These are phyloP conservation scores for Chaitophorus viminalis DNA, from an alignment of 2,888 invertebrate genomes.

Conservation along the genomic window DNA sequence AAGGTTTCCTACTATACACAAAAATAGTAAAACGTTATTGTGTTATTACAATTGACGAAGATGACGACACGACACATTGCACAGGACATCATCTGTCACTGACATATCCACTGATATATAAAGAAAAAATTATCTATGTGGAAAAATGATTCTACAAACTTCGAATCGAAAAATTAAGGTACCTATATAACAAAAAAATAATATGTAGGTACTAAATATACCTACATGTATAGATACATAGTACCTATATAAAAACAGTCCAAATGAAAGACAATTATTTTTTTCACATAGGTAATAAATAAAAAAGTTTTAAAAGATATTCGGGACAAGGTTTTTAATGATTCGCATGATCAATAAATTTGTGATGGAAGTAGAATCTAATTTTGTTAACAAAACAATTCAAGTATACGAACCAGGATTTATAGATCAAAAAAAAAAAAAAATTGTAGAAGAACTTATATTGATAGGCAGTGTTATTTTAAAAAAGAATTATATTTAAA, in stretches of 20 bases:
- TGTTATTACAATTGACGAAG: background rate
- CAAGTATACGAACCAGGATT: constrained; percentile 19
- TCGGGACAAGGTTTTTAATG: constrained; percentile 52
- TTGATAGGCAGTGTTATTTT: constrained; percentile 15
- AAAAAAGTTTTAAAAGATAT: constrained; percentile 42
- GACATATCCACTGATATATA: background rate
- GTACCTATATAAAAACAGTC: too few relatives aligned
- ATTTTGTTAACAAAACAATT: constrained; percentile 40
- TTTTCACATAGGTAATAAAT: background rate
- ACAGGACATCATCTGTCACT: constrained; percentile 6
- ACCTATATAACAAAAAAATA: background rate
- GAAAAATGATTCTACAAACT: background rate
- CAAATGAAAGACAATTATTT: constrained; percentile 14
- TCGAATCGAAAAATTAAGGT: constrained; percentile 8
- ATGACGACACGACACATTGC: background rate
- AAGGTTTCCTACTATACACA: constrained; percentile 34
- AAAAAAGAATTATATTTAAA: background rate
- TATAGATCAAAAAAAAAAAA: constrained; percentile 17
- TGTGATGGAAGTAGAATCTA: constrained; percentile 12
- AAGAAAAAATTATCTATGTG: constrained; percentile 11
- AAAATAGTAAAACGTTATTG: constrained; percentile 9
- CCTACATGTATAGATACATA: too few relatives aligned
- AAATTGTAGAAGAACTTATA: background rate
- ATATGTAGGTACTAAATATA: background rate
- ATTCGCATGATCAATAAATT: constrained; percentile 42